Conservation (phyloP, 2,113 vertebrate genomes). For the Cyphomyrus discorhynchus region DNA sequence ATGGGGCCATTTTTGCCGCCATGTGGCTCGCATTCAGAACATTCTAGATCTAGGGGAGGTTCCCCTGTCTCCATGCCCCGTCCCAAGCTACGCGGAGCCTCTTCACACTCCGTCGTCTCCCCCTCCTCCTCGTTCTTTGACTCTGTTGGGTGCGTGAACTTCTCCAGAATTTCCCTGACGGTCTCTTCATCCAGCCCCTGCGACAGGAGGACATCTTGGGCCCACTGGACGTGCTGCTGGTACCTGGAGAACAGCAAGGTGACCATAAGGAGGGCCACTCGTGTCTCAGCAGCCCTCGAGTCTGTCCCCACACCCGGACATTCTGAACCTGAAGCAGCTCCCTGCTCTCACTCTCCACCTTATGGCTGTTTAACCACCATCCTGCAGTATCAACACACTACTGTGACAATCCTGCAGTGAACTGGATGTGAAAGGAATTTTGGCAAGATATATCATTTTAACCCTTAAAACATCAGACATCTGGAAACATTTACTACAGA, state of each 20-base stretch:
- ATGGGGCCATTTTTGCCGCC: background rate
- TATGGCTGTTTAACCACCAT: background rate
- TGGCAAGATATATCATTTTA: background rate
- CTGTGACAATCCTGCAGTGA: background rate
- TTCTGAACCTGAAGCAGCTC: background rate
- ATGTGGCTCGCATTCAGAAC: no score
- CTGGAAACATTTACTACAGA: background rate
- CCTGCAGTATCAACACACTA: background rate
- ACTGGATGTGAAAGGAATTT: background rate
- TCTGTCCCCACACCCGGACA: background rate
- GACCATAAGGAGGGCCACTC: background rate
- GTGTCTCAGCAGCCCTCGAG: background rate
- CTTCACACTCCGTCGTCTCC: background rate
- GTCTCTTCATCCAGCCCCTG: constrained; percentile 64
- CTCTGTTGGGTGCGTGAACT: constrained; percentile 50
- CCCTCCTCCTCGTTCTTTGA: constrained; percentile 18
- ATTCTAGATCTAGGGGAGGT: background rate
- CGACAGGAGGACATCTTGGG: constrained; percentile 50
- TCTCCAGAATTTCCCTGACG: constrained; percentile 46
- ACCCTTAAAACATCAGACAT: background rate
- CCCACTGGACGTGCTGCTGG: constrained; percentile 64
- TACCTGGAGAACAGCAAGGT: constrained; percentile 59
- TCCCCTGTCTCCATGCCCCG: background rate
- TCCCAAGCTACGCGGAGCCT: background rate
- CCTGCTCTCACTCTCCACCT: background rate